Evolutionary conservation across 92 coral and sea anemone species (phyloP), one percentile per base, ranked within the genome.

Genomic region (Zoanthus gigantus): DNA sequence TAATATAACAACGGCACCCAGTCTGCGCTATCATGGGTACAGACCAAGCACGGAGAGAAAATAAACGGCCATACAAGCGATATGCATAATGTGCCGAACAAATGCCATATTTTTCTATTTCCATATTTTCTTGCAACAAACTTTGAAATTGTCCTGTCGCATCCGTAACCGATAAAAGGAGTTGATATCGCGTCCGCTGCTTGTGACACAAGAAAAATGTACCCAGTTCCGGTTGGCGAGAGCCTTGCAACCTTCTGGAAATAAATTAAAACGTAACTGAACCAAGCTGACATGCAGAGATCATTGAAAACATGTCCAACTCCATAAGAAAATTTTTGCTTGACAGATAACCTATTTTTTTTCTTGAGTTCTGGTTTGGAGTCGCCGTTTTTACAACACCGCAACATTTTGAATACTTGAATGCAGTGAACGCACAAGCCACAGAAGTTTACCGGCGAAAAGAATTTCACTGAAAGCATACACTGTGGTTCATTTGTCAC

Each of bases 221-320:
- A 93, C 3, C 98, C 98, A 9, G 94, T 93, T 23, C 94, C 90
- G 5, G 86, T 88, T 14, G 98, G 92, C 8, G 96, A 89, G 4
- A 95, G 93, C 68, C 92, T 91, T 7, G 87, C 83, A 48, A 95
- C 95, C 90, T 95, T 95, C 74, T 88, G 94, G 86, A 91, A 95
- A 79, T 93, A 95, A 57, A 95, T 86, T 0, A 95, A 86, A 15
- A 92, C 88, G 63, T 95, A 95, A 71, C 96, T 95, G 16, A 93
- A 95, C 98, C 98, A 95, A 16, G 98, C 90, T 79, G 94, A 95
- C 74, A 95, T 95, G 73, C 98, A 95, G 28, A 95, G 92, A 79
- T 95, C 98, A 88, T 95, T 95, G 67, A 95, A 95, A 23, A 95
- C 95, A 77, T 95, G 98, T 30, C 98, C 98, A 9, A 91, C 98